Evolutionary conservation across 2,113 vertebrate genomes (phyloP).

Genomic region (Cinclus cinclus): DNA sequence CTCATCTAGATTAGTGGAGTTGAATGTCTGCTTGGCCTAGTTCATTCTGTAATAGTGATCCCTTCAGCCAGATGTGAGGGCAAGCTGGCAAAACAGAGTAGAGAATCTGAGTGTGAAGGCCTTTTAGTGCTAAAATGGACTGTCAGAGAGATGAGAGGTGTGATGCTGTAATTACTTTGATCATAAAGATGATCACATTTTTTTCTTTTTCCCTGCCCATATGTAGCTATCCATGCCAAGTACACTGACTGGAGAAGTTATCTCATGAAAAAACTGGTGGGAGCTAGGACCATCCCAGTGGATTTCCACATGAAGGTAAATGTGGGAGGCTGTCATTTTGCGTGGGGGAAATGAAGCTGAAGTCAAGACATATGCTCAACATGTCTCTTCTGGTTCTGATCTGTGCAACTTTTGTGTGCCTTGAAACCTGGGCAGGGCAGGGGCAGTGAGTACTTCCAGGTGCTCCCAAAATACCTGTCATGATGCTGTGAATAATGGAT

Average conservation of each 20-base stretch:
- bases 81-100: not conserved
- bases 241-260: constrained; percentile 90
- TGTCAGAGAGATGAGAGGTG: not conserved
- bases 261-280: constrained; percentile 90
- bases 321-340: not conserved
- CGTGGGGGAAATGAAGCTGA: not conserved
- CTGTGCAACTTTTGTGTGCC: not conserved
- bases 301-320: constrained; percentile 93
- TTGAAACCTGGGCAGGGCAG: not conserved
- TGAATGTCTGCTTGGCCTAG: not conserved
- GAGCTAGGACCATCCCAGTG: constrained; percentile 87
- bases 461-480: not conserved
- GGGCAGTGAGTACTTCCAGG: not conserved
- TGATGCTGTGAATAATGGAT: not conserved
- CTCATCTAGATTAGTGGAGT: not conserved
- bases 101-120: not conserved
- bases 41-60: not conserved
- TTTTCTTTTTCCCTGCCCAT: not conserved
- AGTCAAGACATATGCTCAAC: not conserved
- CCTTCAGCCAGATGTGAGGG: not conserved
- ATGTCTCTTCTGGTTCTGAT: not conserved
- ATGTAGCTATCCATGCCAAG: constrained; percentile 76
- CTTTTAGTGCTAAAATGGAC: not conserved
- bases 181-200: not conserved
- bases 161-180: not conserved